Base-by-base conservation (phyloP, 2,797 vertebrate species). In the Enteromius argenteus region DNA sequence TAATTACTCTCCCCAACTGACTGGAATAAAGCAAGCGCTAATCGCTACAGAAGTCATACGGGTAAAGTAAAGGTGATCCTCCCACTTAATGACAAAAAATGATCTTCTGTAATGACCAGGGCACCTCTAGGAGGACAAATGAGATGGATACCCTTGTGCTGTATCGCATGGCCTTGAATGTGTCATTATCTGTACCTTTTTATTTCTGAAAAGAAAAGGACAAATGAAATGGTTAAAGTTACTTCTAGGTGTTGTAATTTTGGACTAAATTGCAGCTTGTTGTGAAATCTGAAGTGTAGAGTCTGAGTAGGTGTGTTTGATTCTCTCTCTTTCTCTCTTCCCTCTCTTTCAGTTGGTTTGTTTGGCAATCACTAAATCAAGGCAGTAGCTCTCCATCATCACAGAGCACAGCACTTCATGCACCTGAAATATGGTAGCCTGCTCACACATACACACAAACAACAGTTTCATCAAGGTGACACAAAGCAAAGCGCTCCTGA, bases 341-440 rank as follows among this genome's bases (percentile, higher is more conserved):
- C 42, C 19, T 51, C 51, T 44, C 64, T 46, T 53, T 49, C 74
- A 32, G 35, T 79, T 49, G n/a, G 42, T 79, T 62, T 72, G n/a
- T 79, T 71, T 84, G 79, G 49, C 79, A 81, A 39, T 85, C 72
- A 39, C 46, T 83, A 73, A 86, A 86, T 86, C 67, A 86, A 86
- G 58, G 17, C 58, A 21, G 53, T 37, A 44, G 53, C 60, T 75
- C 30, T 68, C 53, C 27, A 49, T 75, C 68, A 58, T 83, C 51
- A 46, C 49, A 37, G 30, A 74, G 35, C 49, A 74, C 67, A 73
- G 17, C 73, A 74, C 56, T 76, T 60, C 74, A 71, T 51, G 44
- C 62, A 69, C 73, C 79, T 81, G 39, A 85, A 68, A 76, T 68
- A 67, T 76, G 44, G 51, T 69, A 74, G 67, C 32, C 51, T 58